phyloP scores from a whole-genome alignment of 1,140 invertebrate species.

The Pectinophora gossypiella region DNA sequence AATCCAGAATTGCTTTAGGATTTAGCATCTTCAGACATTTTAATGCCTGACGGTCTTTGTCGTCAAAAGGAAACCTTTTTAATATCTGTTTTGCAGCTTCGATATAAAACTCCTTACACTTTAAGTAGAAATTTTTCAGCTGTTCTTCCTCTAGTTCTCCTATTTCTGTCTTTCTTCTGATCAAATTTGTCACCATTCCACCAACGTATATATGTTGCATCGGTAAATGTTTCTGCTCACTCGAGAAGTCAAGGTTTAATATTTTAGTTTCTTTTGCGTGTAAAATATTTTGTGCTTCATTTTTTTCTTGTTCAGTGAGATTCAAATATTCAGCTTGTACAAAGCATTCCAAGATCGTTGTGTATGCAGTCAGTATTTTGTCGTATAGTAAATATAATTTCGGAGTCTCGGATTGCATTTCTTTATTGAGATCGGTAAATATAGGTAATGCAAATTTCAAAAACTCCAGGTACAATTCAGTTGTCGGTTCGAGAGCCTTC shows the following conservation, averaged over 20 bases:
- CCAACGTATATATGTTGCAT: slow-evolving; percentile 16
- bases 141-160: too few species aligned
- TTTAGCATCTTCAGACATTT: too few species aligned
- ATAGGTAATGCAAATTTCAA: slow-evolving; percentile 33
- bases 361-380: slow-evolving; percentile 17
- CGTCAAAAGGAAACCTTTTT: too few species aligned
- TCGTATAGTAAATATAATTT: slow-evolving; percentile 31
- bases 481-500: slow-evolving; percentile 26
- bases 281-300: slow-evolving; percentile 2
- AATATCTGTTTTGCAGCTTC: slow-evolving; percentile 16
- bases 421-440: slow-evolving; percentile 35
- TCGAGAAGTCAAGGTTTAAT: slow-evolving; percentile 17
- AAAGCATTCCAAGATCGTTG: slow-evolving; percentile 25
- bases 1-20: not conserved
- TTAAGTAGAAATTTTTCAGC: too few species aligned
- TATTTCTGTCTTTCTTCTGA: too few species aligned
- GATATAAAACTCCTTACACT: slow-evolving; percentile 19
- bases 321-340: slow-evolving; percentile 22
- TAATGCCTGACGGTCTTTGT: too few species aligned
- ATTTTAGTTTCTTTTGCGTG: slow-evolving; percentile 15
- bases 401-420: slow-evolving; percentile 43
- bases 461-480: slow-evolving; percentile 36
- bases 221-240: slow-evolving; percentile 15
- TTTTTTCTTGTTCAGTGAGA: slow-evolving; percentile 25
- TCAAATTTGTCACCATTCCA: slow-evolving; percentile 16